These are phyloP conservation scores for Philopedon plagiatum DNA, from an alignment of 2,888 invertebrate genomes.

Conservation along the genomic window DNA sequence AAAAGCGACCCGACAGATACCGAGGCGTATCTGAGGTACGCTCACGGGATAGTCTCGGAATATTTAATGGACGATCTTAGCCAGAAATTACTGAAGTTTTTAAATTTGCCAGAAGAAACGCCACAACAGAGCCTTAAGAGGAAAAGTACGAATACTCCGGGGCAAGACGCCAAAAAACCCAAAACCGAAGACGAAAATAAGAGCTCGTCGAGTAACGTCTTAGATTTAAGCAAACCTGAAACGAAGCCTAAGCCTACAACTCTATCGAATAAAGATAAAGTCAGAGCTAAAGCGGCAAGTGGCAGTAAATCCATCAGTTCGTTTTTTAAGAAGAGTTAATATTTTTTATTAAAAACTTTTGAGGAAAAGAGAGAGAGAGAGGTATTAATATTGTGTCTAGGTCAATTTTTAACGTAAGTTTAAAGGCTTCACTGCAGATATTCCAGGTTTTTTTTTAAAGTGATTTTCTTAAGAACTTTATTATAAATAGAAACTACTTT, in stretches of 20 bases:
- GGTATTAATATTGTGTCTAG: constrained; percentile 45
- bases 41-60: constrained; percentile 84
- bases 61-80: constrained; percentile 81
- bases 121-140: constrained; percentile 73
- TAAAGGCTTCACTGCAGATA: constrained; percentile 23
- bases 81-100: constrained; percentile 75
- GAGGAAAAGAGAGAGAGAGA: constrained; percentile 7
- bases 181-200: constrained; percentile 66
- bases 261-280: constrained; percentile 80
- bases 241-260: constrained; percentile 69
- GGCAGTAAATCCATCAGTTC: constrained; percentile 86
- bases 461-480: not conserved
- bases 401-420: constrained; percentile 48
- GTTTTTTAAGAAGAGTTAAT: constrained; percentile 79
- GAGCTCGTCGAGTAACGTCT: constrained; percentile 65
- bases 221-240: constrained; percentile 66
- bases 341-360: too few relatives aligned
- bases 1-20: constrained; percentile 72
- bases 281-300: constrained; percentile 82
- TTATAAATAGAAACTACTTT: too few relatives aligned
- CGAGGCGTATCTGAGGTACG: constrained; percentile 78
- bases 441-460: not conserved
- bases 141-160: constrained; percentile 62
- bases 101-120: constrained; percentile 76
- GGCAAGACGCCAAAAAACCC: constrained; percentile 67